Percentiles rank a stretch among this genome's conserved stretches.
These are phyloP conservation scores for Sanderia malayensis DNA, from an alignment of 30 jellyfish, hydroid and myxozoan genomes.

Conservation along the genomic window DNA sequence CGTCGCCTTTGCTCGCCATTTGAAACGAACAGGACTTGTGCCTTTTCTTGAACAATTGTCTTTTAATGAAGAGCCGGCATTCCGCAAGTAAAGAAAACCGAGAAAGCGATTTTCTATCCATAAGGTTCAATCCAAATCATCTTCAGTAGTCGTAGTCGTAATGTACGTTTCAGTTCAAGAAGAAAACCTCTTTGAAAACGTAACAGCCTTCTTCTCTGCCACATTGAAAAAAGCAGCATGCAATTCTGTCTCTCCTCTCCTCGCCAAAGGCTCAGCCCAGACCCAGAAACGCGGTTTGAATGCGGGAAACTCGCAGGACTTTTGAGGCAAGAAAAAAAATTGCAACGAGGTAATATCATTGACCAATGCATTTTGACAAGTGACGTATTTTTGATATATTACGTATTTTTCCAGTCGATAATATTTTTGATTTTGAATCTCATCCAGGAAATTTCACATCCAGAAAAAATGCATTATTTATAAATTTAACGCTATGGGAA, in stretches of 20 bases:
- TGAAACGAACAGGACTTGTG: conserved; percentile 39
- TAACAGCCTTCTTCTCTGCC: conserved; percentile 13
- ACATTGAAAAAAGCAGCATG: conserved; percentile 18
- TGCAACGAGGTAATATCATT: too few relatives aligned
- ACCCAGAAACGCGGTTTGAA: conserved; percentile 55
- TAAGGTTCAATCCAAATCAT: conserved; percentile 64
- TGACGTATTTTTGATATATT: too few relatives aligned
- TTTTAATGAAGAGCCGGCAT: conserved; percentile 65
- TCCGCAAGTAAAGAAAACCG: conserved; percentile 24
- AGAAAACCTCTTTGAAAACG: background rate
- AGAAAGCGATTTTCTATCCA: conserved; percentile 41
- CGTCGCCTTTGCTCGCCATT: conserved; percentile 63
- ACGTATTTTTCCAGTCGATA: too few relatives aligned
- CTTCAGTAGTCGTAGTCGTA: conserved; percentile 31
- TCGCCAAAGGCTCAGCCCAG: conserved; percentile 47
- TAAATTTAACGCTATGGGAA: too few relatives aligned
- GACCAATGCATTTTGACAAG: too few relatives aligned
- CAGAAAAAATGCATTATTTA: too few relatives aligned
- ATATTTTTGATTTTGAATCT: too few relatives aligned
- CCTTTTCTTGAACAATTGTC: conserved; percentile 60
- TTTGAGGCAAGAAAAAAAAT: too few relatives aligned
- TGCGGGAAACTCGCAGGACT: too few relatives aligned
- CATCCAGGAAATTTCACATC: too few relatives aligned
- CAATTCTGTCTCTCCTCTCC: too few relatives aligned
- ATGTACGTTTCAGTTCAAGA: background rate